Base-by-base conservation (phyloP, 2,888 invertebrate genomes). In the Gonocerus acuteangulatus region DNA sequence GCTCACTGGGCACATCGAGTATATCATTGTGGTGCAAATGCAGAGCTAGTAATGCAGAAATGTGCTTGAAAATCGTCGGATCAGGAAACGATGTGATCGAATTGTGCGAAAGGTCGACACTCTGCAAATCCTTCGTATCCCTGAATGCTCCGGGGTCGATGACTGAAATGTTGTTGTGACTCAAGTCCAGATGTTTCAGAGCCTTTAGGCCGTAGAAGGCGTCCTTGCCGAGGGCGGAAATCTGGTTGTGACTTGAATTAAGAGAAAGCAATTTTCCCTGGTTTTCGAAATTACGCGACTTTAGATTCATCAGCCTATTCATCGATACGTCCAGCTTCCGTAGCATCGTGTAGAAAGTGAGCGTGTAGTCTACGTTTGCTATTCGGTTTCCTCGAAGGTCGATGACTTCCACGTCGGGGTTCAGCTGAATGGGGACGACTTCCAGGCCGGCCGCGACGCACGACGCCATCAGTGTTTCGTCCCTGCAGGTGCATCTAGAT, bases 381-480 rank as follows among this genome's bases (percentile, higher is more conserved):
- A 95, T 89, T 68, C 84, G 82, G 75, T 94, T 94, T 72, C 84
- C 81, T n/a, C 86, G 85, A 62, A 94, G 82, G 72, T 88, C 87
- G 71, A 94, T 85, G 27, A 39, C 59, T 57, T 83, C 83, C 52
- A 89, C 83, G 73, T 89, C 89, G 42, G 94, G 94, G 75, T 92
- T 92, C 68, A 92, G 80, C 72, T 90, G 90, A 69, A 91, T 90
- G 64, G 92, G 92, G 59, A 92, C 87, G 69, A 89, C 86, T 73
- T 89, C 89, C 67, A 92, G 81, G 65, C 82, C 82, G 59, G 89
- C 88, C 71, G 83, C 82, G 68, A 85, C 83, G 74, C 92, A 92
- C 67, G 84, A 82, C 23, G 87, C 86, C 62, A 82, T 82, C 66
- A 88, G 81, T 67, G 82, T 77, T 56, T 85, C 82, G 73, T 91